Percentiles rank a stretch among this genome's conserved stretches.
These are phyloP conservation scores for Lumbricus terrestris DNA, from an alignment of 2,888 invertebrate species.

Conservation along the genomic window DNA sequence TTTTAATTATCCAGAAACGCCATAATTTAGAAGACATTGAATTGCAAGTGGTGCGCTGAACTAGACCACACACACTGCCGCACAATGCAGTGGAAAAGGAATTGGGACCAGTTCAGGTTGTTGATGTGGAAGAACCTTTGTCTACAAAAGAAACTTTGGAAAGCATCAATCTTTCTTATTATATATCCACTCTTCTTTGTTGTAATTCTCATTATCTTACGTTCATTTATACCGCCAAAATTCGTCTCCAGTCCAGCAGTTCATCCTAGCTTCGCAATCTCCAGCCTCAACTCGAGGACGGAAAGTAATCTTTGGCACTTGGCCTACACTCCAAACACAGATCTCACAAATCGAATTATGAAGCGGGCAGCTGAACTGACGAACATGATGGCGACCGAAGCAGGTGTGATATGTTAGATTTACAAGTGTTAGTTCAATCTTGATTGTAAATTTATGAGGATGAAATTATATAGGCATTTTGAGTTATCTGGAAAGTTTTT, in stretches of 20 bases:
- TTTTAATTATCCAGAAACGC: too few relatives aligned
- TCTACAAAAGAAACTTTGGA: background rate
- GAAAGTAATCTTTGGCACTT: background rate
- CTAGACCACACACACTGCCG: background rate
- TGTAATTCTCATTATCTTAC: background rate
- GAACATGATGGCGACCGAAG: background rate
- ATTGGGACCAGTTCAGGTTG: background rate
- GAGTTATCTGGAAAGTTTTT: background rate
- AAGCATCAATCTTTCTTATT: background rate
- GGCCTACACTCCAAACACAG: background rate
- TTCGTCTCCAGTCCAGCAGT: background rate
- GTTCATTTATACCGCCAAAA: background rate
- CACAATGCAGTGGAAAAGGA: background rate
- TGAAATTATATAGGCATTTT: background rate
- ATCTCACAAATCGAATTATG: background rate
- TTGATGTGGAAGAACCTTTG: background rate
- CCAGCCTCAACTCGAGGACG: background rate
- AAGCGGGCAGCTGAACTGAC: background rate
- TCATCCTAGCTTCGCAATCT: background rate
- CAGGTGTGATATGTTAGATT: background rate
- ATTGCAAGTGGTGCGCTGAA: background rate
- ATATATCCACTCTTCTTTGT: background rate
- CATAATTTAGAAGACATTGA: background rate
- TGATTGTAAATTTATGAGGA: background rate
- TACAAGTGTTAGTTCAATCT: background rate